Base-by-base conservation (phyloP, 1,140 invertebrate species). In the Harpegnathos saltator region DNA sequence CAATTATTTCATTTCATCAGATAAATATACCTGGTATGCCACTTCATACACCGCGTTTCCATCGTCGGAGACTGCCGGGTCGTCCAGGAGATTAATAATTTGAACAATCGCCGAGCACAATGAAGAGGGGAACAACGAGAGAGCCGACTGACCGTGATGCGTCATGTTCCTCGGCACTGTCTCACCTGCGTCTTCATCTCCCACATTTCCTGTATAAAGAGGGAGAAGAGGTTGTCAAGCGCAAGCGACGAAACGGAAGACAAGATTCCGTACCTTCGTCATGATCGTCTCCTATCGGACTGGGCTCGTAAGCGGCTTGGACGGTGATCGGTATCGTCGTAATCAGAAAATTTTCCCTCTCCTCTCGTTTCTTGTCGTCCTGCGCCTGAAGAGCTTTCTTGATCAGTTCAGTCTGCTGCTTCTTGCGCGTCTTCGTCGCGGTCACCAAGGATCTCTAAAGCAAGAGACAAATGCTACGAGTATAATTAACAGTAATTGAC, bases 361-460 rank as follows among this genome's bases (percentile, higher is more conserved):
- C 98, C 50, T 97, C 97, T 26, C 98, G 95, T 91, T 99, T 98
- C 90, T 99, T 98, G 91, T 99, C 98, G 91, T 99, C 98, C 91
- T 99, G 98, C 38, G 98, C 98, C 92, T 99, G 97, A 17, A 99
- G 94, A 15, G 99, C 99, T 93, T 97, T 96, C 91, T 99, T 97
- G 50, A 99, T 98, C 72, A 99, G 96, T 94, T 99, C 99, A 52
- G 99, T 99, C 94, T 99, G 99, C 92, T 99, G 98, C 92, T 99
- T 99, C 90, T 99, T 98, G 24, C 99, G 96, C 0, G 99, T 99
- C 93, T 99, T 99, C 0, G 99, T 99, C 1, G 99, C 99, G 38
- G 99, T 99, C 19, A 99, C 99, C 89, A 99, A 95, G 15, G 99
- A 99, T 92, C 98, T 96, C 98, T 99, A 94, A 33, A 94, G 94